Base-by-base conservation (phyloP, 2,113 vertebrate species). In the Athene noctua region DNA sequence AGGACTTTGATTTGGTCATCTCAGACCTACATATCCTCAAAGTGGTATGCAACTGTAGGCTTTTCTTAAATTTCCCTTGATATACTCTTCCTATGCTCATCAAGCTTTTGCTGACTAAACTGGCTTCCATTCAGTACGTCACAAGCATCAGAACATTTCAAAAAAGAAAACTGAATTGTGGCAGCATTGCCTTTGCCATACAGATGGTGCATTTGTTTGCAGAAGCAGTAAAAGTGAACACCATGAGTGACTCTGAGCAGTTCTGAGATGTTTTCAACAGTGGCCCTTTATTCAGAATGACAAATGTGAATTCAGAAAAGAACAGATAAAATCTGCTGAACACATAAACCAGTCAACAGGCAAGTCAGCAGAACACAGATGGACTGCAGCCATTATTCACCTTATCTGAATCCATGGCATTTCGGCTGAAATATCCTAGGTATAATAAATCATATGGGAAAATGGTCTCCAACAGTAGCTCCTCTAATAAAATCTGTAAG, bases 291-390 rank as follows among this genome's bases (percentile, higher is more conserved):
- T 95, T 95, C 82, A 34, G 30, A 83, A 86, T 86, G 90, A 96
- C 94, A 95, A 96, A 97, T 15, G 10, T 78, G 96, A 88, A 77
- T 86, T 86, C 90, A 90, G 79, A 80, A 93, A 92, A 92, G 82
- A 95, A 86, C 54, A 94, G 85, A 96, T 94, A 83, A 96, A 95
- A 96, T 93, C 82, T 95, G 79, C 88, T 86, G 79, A 92, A 82
- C 82, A 80, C 79, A 88, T 86, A 94, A 96, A 93, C 44, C 59
- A 83, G 87, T 88, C 94, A 96, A 80, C 85, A 83, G 81, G 85
- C 66, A 95, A 95, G 85, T 74, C 82, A 88, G 92, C 0, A 4
- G 87, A 88, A 80, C 71, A 55, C 92, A 95, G 82, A 92, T 32
- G 87, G 92, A 55, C 75, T 58, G 42, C 77, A 88, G 82, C 67